Base-by-base conservation (phyloP, 2,113 vertebrate species). In the Columbina picui region DNA sequence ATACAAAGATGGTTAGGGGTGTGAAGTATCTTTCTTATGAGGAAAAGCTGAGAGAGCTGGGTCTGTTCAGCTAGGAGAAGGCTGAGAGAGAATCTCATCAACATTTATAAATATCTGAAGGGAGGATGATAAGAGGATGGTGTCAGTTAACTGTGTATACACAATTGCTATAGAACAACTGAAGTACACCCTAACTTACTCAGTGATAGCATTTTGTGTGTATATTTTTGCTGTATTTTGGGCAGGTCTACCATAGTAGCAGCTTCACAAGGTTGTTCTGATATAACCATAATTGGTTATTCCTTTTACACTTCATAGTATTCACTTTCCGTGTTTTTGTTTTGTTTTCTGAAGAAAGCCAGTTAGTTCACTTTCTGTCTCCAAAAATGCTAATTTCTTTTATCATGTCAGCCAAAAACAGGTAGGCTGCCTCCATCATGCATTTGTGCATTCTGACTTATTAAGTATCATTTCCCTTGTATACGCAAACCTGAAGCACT, bases 201-300 rank as follows among this genome's bases (percentile, higher is more conserved):
- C 0, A 0, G 12, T 67, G 7, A 8, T 39, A 59, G 0, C 73
- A 36, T 68, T 81, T 80, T 55, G 6, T 53, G 10, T 49, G 11
- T 55, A 14, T 64, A 8, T 69, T 78, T 69, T 77, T 64, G 14
- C 12, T 63, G 0, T 50, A 22, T 67, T 73, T 92, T 73, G 23
- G 23, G 11, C 12, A 6, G 16, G 23, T 17, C 15, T 68, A 6
- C 21, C 26, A 5, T 34, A 79, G 57, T 75, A 89, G 16, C 63
- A 80, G 15, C 39, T 77, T 87, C 23, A 64, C 8, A 45, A 60
- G 16, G 52, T 74, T 45, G 25, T 67, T 81, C 59, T 73, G 27
- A 10, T 77, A 27, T 4, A 53, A n/a, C 34, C 22, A 76, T 25
- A 59, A 30, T 26, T 8, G 0, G 6, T 83, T 82, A 5, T 2